Percentiles rank a stretch among this genome's conserved stretches.
Conservation (phyloP, 2,797 vertebrate species). For the Tokudaia tokunoshimensis region DNA sequence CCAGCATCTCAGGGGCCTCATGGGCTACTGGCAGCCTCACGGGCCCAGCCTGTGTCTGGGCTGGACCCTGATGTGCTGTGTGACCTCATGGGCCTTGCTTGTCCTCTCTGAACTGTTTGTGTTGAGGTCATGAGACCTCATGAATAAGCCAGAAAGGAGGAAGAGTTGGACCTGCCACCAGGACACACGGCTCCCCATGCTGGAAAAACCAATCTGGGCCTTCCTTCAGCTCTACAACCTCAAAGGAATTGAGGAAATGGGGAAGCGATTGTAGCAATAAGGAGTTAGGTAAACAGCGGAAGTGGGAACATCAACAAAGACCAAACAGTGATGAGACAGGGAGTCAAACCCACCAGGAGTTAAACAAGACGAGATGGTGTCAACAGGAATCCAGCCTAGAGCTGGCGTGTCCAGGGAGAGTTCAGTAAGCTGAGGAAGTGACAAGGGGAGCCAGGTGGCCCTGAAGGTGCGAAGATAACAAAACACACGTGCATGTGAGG, state of each 20-base stretch:
- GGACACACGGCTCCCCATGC: neutral
- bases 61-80: neutral
- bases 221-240: slow-evolving; percentile 57
- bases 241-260: slow-evolving; percentile 73
- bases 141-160: slow-evolving; percentile 53
- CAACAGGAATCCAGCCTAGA: slow-evolving; percentile 50
- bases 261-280: slow-evolving; percentile 56
- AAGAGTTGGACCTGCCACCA: neutral
- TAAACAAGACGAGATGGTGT: slow-evolving; percentile 53
- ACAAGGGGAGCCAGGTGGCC: slow-evolving; percentile 27
- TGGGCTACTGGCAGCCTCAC: neutral
- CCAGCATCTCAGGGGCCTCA: slow-evolving; percentile 60
- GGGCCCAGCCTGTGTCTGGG: neutral
- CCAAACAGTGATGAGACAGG: neutral
- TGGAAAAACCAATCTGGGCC: neutral
- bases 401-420: neutral
- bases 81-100: neutral
- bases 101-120: slow-evolving; percentile 46
- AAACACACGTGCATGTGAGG: fast-evolving
- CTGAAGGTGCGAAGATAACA: neutral
- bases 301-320: slow-evolving; percentile 62
- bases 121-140: neutral
- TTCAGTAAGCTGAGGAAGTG: slow-evolving; percentile 64
- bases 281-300: slow-evolving; percentile 75
- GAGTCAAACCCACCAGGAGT: slow-evolving; percentile 42